Base-by-base conservation (phyloP, 2,797 vertebrate species). In the Characodon lateralis region DNA sequence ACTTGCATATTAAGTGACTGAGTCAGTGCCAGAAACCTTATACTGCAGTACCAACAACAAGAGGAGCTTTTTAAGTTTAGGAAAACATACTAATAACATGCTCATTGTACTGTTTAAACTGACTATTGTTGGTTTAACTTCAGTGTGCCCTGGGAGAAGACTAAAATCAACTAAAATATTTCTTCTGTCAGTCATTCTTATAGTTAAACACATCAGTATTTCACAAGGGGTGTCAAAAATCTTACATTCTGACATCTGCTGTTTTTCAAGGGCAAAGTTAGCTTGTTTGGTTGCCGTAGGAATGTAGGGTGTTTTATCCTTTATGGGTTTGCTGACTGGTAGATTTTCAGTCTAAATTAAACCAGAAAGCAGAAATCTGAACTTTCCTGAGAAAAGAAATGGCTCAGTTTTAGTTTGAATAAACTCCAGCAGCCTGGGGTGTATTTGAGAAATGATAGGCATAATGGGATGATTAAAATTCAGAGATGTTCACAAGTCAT, bases 1-100 rank as follows among this genome's bases (percentile, higher is more conserved):
- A 81, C 85, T 87, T 93, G 90, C 93, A 93, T 93, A 93, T 93
- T 94, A 91, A 93, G 90, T 89, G 85, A 82, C 72, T 91, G 90
- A 90, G 89, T 82, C 79, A 76, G 69, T 85, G 87, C 83, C 89
- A 89, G 78, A 78, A 78, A 82, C 72, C 51, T 81, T 90, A 79
- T 82, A 78, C 89, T 90, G 90, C 90, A 90, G 85, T 80, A 83
- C 51, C 74, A 70, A 48, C 26, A 68, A 69, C 79, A 84, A 78
- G 24, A 76, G 24, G 46, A 74, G 63, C 35, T 43, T 73, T 69
- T 76, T 51, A 69, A 58, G 41, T 71, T 48, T 77, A 28, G 26
- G 63, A 22, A 35, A 43, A 43, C 22, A 43, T 39, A 68, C 39
- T n/a, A 68, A 43, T 43, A 68, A 68, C 35, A n/a, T 5, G 22